Percentiles rank a stretch among this genome's conserved stretches.
Conservation (phyloP, 2,113 vertebrate genomes). For the Dasypus novemcinctus region DNA sequence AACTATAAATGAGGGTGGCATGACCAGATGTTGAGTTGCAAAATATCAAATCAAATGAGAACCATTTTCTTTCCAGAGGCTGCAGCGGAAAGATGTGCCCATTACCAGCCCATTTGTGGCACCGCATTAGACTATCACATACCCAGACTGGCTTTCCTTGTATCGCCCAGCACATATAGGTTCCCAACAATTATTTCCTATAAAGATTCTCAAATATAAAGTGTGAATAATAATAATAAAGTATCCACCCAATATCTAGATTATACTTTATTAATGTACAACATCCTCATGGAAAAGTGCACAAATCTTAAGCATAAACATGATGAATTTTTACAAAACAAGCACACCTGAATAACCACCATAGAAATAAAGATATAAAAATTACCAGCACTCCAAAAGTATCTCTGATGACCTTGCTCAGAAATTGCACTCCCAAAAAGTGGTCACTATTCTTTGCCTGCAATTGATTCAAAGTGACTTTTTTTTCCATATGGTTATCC, state of each 20-base stretch:
- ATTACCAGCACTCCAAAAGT: not conserved
- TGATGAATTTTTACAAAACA: not conserved
- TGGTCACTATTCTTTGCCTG: not conserved
- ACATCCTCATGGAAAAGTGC: not conserved
- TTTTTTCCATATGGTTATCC: not conserved
- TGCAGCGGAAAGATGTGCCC: not conserved
- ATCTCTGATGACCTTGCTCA: not conserved
- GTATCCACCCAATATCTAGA: not conserved
- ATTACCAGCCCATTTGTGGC: not conserved
- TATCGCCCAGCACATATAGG: no score
- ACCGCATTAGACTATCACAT: not conserved
- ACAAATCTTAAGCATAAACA: not conserved
- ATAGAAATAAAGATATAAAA: not conserved
- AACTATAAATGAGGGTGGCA: not conserved
- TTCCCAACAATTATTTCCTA: not conserved
- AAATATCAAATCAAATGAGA: not conserved
- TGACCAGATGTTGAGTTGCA: constrained; percentile 7
- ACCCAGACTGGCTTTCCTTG: not conserved
- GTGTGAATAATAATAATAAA: not conserved
- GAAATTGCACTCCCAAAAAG: not conserved
- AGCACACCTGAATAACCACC: not conserved
- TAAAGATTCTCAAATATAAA: constrained; percentile 6
- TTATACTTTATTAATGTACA: not conserved
- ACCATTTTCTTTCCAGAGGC: not conserved
- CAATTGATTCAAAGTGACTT: not conserved